Conservation (phyloP, 2,797 vertebrate genomes). For the Protonibea diacanthus region DNA sequence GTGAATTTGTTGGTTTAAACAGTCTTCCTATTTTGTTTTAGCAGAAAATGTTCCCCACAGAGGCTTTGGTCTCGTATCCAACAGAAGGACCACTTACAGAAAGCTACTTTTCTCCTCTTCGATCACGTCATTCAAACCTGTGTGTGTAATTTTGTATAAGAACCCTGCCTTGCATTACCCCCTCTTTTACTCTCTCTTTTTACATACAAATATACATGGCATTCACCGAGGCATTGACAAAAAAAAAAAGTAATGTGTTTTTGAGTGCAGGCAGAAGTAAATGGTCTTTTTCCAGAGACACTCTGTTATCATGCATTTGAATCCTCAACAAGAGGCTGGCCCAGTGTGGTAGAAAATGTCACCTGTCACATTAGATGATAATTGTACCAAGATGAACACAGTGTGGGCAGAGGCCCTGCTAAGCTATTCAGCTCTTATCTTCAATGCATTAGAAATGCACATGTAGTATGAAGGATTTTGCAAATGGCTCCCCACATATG, state of each 20-base stretch:
- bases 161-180: constrained; percentile 19
- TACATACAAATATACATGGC: constrained; percentile 1
- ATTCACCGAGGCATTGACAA: constrained; percentile 23
- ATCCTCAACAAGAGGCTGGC: constrained; percentile 51
- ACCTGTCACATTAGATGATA: constrained; percentile 78
- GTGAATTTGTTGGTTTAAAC: constrained; percentile 19
- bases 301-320: constrained; percentile 64
- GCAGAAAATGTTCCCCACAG: neutral
- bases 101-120: constrained; percentile 1
- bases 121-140: constrained; percentile 24
- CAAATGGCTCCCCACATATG: constrained; percentile 38
- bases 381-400: constrained; percentile 64
- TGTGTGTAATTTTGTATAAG: constrained; percentile 42
- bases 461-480: constrained; percentile 37
- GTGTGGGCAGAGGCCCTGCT: constrained; percentile 51
- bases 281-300: constrained; percentile 51
- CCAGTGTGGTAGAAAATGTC: constrained; percentile 70
- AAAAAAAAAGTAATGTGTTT: constrained; percentile 49
- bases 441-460: constrained; percentile 43
- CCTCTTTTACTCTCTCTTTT: constrained; percentile 1
- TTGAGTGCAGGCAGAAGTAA: constrained; percentile 41
- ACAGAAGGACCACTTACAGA: neutral
- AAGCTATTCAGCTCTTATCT: constrained; percentile 63
- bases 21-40: constrained; percentile 19
- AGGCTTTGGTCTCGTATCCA: constrained; percentile 7